Percentiles rank a stretch among this genome's conserved stretches.
Evolutionary conservation across 1,140 invertebrate genomes (phyloP).

Genomic region (Meloidogyne floridensis): DNA sequence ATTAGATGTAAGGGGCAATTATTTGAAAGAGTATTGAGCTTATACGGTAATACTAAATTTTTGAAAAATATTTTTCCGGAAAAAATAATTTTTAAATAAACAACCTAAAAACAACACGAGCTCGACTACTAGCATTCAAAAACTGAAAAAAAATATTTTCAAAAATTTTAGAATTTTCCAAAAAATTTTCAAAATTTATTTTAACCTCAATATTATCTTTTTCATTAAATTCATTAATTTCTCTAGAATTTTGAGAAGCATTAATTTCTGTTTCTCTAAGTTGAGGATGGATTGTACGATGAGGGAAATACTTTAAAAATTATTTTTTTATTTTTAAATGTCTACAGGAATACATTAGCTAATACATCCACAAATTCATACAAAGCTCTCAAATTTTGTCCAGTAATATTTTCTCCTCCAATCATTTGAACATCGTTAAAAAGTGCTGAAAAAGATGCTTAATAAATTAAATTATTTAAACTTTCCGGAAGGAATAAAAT

Average conservation of each 20-base stretch:
- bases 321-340: constrained; percentile 8
- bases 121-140: constrained; percentile 54
- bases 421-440: constrained; percentile 51
- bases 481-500: background rate
- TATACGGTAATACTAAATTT: too few relatives aligned
- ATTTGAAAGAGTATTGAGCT: too few relatives aligned
- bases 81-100: background rate
- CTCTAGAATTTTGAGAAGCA: background rate
- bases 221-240: background rate
- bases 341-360: constrained; percentile 48
- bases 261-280: constrained; percentile 28
- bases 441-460: constrained; percentile 38
- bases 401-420: constrained; percentile 44
- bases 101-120: constrained; percentile 58
- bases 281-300: constrained; percentile 38
- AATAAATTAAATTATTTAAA: background rate
- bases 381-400: constrained; percentile 59
- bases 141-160: constrained; percentile 36
- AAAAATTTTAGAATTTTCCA: too few relatives aligned
- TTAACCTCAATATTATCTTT: constrained; percentile 1
- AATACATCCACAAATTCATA: constrained; percentile 59
- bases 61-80: too few relatives aligned
- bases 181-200: background rate
- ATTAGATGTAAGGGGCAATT: too few relatives aligned
- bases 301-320: constrained; percentile 60